Base-by-base conservation (phyloP, 2,113 vertebrate species). In the Ochotona princeps region DNA sequence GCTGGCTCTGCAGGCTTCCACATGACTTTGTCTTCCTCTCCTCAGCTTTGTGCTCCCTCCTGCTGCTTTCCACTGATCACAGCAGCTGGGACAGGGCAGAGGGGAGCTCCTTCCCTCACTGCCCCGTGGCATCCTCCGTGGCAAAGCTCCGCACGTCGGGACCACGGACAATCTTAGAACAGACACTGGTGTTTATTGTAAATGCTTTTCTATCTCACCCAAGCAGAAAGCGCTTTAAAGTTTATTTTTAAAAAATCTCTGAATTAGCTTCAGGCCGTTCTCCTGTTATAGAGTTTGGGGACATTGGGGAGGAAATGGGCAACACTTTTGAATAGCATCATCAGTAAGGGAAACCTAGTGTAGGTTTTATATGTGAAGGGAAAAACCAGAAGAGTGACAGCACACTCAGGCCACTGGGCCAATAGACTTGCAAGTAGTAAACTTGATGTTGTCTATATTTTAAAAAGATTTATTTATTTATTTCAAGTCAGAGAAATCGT, bases 181-280 rank as follows among this genome's bases (percentile, higher is more conserved):
- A 63, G 28, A 0, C 65, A 20, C 87, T 91, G 87, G 11, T 63
- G 38, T 88, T 89, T 80, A 83, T 72, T 76, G 2, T 32, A 76
- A 87, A 21, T 72, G 49, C 49, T 85, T 90, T 81, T 35, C 82
- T 35, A 10, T 67, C 26, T 79, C 47, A 78, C 10, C 21, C 67
- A 91, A 73, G 18, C 69, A 90, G 63, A 92, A 92, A 91, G 69
- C 7, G 74, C 81, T 90, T 91, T 78, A 32, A 28, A 6, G 26
- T 73, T 60, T 78, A 65, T 26, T 60, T 69, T 35, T 80, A 44
- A 11, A 35, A 11, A 47, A 23, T 70, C 51, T 95, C 26, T 92
- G 44, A 4, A 83, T 86, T 65, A 86, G 26, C 26, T 32, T 35
- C 49, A 25, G 79, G 28, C 13, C 44, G 0, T 44, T 86, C 28